Percentiles rank a stretch among this genome's conserved stretches.
phyloP scores from a whole-genome alignment of 2,113 vertebrate genomes.

The Formicarius rufipectus region DNA sequence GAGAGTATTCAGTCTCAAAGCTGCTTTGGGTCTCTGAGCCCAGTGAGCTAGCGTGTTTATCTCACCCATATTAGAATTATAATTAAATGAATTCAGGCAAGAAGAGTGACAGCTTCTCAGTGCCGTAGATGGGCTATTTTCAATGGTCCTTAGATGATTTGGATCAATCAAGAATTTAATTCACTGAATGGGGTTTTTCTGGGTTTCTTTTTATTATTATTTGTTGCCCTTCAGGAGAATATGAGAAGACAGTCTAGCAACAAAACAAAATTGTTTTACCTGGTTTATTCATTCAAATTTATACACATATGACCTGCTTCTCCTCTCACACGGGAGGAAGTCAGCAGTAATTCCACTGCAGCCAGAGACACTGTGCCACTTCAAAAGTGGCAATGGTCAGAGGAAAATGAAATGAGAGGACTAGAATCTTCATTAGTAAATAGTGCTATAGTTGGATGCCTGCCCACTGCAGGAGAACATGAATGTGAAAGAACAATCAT shows the following conservation, averaged over 20 bases:
- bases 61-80: not conserved
- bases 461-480: not conserved
- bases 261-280: not conserved
- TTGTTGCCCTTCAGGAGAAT: not conserved
- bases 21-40: conserved; percentile 9
- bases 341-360: not conserved
- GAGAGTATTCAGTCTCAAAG: conserved; percentile 34
- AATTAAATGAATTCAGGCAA: not conserved
- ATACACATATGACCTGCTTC: not conserved
- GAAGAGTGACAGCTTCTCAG: conserved; percentile 16
- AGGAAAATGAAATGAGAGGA: not conserved
- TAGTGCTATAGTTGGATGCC: not conserved
- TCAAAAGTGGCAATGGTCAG: not conserved
- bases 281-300: conserved; percentile 10
- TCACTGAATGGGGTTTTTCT: not conserved
- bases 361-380: not conserved
- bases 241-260: not conserved
- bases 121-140: not conserved
- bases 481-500: not conserved
- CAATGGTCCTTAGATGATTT: not conserved
- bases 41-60: conserved; percentile 25
- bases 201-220: not conserved
- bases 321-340: not conserved
- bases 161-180: conserved; percentile 4
- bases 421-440: conserved; percentile 16